Conservation (phyloP, 2,113 vertebrate genomes). For the Pardalotus punctatus region DNA sequence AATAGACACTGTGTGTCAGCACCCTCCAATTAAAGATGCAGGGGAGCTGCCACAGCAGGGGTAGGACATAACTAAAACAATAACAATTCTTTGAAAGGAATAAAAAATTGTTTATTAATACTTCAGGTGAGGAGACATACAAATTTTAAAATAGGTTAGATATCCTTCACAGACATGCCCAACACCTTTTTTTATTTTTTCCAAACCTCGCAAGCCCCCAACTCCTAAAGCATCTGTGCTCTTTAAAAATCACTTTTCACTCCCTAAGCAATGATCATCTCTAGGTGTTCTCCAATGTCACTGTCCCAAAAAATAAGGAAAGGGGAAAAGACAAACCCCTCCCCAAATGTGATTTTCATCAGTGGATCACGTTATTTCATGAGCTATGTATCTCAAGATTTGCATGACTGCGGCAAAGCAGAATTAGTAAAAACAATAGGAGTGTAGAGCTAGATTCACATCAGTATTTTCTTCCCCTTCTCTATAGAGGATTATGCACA, state of each 20-base stretch:
- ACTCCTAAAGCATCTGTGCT: neutral
- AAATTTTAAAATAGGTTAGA: neutral
- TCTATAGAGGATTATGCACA: rapidly evolving
- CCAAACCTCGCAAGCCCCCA: neutral
- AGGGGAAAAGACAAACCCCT: neutral
- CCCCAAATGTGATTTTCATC: neutral
- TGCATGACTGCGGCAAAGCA: neutral
- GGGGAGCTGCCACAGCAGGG: neutral
- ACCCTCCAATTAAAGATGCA: neutral
- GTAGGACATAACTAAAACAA: neutral
- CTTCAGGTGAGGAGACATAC: neutral
- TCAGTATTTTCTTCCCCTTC: neutral
- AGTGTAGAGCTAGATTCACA: neutral
- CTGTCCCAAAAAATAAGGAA: neutral
- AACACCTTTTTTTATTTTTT: rapidly evolving
- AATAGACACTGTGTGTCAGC: neutral
- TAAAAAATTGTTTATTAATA: neutral
- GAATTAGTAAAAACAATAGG: neutral
- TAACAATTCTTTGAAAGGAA: neutral
- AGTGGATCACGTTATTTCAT: neutral
- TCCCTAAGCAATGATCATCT: neutral
- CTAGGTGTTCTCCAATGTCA: neutral
- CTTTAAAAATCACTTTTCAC: neutral
- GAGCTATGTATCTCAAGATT: neutral
- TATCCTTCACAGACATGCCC: neutral